These are phyloP conservation scores for Tupaia tana DNA, from an alignment of 2,113 vertebrate species.

Conservation along the genomic window DNA sequence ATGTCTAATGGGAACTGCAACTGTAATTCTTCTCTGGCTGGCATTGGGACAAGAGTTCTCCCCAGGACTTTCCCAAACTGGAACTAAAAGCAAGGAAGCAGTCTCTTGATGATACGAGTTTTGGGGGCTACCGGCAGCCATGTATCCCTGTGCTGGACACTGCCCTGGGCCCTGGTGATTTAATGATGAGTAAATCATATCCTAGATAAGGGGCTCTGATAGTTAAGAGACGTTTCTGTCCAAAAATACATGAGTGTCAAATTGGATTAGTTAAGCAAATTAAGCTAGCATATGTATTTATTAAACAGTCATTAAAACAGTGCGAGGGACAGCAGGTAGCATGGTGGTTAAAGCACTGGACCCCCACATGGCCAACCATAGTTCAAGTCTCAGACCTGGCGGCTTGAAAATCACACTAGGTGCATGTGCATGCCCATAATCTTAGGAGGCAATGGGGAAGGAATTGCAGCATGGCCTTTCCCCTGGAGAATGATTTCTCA, in stretches of 20 bases:
- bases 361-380: too few species aligned
- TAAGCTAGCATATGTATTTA: not conserved
- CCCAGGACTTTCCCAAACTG: conserved; percentile 31
- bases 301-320: not conserved
- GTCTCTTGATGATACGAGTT: conserved; percentile 27
- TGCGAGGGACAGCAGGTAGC: not conserved
- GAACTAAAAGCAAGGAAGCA: conserved; percentile 30
- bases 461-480: too few species aligned
- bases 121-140: not conserved
- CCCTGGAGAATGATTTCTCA: too few species aligned
- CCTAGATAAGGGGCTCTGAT: not conserved
- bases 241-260: conserved; percentile 47
- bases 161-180: not conserved
- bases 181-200: not conserved
- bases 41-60: conserved; percentile 3
- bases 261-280: conserved; percentile 18
- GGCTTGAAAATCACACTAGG: too few species aligned
- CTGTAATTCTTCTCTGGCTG: conserved; percentile 15
- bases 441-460: too few species aligned
- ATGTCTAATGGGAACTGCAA: not conserved
- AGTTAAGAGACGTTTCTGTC: conserved; percentile 7
- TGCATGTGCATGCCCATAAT: too few species aligned
- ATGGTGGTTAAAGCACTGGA: too few species aligned
- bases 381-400: too few species aligned
- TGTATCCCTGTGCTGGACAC: not conserved